Evolutionary conservation across 2,888 invertebrate genomes (phyloP).

Genomic region (Trichacis sp.): DNA sequence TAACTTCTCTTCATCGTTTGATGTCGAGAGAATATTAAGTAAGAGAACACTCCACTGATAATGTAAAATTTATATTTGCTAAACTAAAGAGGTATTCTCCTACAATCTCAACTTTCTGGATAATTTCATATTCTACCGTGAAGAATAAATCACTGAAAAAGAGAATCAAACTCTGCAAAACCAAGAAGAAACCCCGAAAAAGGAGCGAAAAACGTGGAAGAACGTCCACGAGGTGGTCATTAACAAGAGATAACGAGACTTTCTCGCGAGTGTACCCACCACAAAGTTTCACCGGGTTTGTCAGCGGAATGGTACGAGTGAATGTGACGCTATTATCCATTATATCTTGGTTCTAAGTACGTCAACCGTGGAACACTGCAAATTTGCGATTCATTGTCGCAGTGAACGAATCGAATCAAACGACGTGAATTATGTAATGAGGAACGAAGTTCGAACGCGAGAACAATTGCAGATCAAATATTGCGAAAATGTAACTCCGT

Average conservation of each 20-base stretch:
- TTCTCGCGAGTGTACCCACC: conserved; percentile 2
- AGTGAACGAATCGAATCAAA: conserved; percentile 50
- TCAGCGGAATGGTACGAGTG: conserved; percentile 6
- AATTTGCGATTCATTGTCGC: conserved; percentile 47
- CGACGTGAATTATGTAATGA: conserved; percentile 18
- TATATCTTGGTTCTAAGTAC: conserved; percentile 3
- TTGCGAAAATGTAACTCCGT: conserved; percentile 2
- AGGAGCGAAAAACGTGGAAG: background rate
- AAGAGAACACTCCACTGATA: too few relatives aligned
- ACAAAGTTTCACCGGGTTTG: conserved; percentile 4
- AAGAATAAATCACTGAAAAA: background rate
- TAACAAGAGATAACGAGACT: conserved; percentile 9
- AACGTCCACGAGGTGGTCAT: conserved; percentile 4
- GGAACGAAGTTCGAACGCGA: conserved; percentile 44
- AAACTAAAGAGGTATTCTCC: too few relatives aligned
- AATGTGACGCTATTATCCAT: conserved; percentile 12
- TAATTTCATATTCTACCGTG: background rate
- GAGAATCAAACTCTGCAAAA: background rate
- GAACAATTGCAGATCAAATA: conserved; percentile 48
- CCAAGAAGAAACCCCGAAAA: background rate
- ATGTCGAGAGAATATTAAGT: too few relatives aligned
- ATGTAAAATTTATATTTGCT: too few relatives aligned
- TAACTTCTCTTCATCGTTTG: too few relatives aligned
- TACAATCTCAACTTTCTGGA: background rate
- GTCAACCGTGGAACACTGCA: conserved; percentile 19